These are phyloP conservation scores for Platycercus adscitus DNA, from an alignment of 2,113 vertebrate genomes.

Conservation along the genomic window DNA sequence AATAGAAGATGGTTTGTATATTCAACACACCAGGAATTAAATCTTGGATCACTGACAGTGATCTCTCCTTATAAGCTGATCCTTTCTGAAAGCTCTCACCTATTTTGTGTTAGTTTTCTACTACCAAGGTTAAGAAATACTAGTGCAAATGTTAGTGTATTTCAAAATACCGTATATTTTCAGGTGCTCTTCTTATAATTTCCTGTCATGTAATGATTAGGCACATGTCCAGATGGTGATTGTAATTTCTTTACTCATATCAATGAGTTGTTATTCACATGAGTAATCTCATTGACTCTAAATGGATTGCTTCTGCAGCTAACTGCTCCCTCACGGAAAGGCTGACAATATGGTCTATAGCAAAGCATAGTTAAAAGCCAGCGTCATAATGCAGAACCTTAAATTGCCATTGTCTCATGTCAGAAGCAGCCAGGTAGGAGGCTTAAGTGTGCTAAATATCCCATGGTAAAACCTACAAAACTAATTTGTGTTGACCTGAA, in stretches of 20 bases:
- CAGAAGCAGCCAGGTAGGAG: not conserved
- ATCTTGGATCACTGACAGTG: not conserved
- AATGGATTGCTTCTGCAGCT: not conserved
- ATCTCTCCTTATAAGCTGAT: not conserved
- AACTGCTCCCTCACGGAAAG: not conserved
- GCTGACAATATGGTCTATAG: not conserved
- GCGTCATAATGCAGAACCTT: not conserved
- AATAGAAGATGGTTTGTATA: not conserved
- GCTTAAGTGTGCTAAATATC: not conserved
- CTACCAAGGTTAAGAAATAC: not conserved
- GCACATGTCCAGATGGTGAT: slow-evolving; percentile 22
- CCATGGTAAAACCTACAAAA: not conserved
- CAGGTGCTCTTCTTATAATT: not conserved
- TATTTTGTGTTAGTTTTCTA: not conserved
- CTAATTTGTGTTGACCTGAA: not conserved
- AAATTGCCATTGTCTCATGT: not conserved
- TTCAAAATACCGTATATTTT: not conserved
- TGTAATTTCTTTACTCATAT: slow-evolving; percentile 31
- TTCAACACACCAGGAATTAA: not conserved
- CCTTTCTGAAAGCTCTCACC: not conserved
- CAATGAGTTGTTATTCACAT: slow-evolving; percentile 11
- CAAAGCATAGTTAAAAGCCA: not conserved
- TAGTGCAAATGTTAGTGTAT: not conserved
- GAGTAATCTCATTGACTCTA: not conserved
- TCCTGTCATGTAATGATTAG: not conserved